Base-by-base conservation (phyloP, 2,113 vertebrate species). In the Ciconia stormi region DNA sequence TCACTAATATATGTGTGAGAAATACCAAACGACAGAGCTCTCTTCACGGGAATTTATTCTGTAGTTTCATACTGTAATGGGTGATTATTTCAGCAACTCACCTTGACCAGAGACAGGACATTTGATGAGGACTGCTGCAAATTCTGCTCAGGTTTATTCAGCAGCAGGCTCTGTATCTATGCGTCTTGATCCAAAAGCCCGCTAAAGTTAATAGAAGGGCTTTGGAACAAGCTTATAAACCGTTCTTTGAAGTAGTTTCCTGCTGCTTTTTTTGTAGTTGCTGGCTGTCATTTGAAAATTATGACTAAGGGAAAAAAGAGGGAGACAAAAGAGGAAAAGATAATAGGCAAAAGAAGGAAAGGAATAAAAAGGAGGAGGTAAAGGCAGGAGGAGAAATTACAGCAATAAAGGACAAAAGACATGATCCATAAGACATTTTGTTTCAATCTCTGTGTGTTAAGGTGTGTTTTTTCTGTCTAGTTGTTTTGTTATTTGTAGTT, bases 271-370 rank as follows among this genome's bases (percentile, higher is more conserved):
- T 88, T 63, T 82, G 70, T 93, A 94, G 93, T 38, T 93, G 90
- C 76, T 62, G 92, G 82, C 73, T 90, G 77, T 77, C 52, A 95
- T 91, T 97, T 97, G n/a, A 91, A 89, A 96, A 90, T 79, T 22
- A 95, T 76, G 80, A 97, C 89, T 96, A 82, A 76, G 49, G 25
- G 19, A 47, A 93, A 84, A 92, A 82, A 96, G 67, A 83, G 32
- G 16, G 59, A 90, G 77, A 78, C 29, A 74, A 87, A 85, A 93
- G 74, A 93, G 20, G 36, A 85, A 61, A 90, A 94, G 69, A 32
- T 47, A 80, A 93, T 7, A 77, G 59, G 29, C 44, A 52, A 87
- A 93, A 87, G 76, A 73, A 77, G 23, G n/a, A 70, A 83, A 79
- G 34, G n/a, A 86, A 78, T 66, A 65, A n/a, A 82, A 90, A 78